phyloP scores from a whole-genome alignment of 2,888 invertebrate genomes.

The Synanthedon tipuliformis region DNA sequence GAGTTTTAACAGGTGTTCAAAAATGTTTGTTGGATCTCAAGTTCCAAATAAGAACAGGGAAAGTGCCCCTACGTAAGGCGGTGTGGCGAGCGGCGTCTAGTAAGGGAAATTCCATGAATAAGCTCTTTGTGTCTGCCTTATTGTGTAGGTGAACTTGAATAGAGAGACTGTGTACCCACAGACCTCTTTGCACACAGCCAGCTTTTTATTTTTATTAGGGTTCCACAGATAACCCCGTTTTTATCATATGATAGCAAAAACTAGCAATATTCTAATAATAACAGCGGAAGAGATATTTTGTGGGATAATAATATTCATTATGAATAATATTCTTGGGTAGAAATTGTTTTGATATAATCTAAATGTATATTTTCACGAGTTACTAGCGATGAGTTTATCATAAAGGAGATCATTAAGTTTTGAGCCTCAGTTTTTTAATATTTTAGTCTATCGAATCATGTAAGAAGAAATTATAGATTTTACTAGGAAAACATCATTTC shows the following conservation, averaged over 20 bases:
- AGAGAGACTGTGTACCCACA: slow-evolving; percentile 13
- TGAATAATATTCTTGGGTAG: no score
- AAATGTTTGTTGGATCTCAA: no score
- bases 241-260: slow-evolving; percentile 4
- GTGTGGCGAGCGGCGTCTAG: slow-evolving; percentile 10
- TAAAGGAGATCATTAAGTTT: no score
- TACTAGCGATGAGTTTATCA: no score
- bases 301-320: background rate
- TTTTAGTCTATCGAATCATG: no score
- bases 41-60: background rate
- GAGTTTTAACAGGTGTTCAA: no score
- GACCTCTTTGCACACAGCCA: slow-evolving; percentile 23
- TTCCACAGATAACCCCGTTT: slow-evolving; percentile 8
- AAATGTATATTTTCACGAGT: no score
- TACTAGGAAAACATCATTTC: no score
- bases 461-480: no score
- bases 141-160: slow-evolving; percentile 28
- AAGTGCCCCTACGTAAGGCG: slow-evolving; percentile 8
- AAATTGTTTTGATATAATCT: no score
- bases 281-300: background rate
- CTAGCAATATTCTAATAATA: slow-evolving; percentile 6
- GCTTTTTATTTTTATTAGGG: slow-evolving; percentile 18
- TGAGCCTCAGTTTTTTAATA: no score
- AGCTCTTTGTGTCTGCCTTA: slow-evolving; percentile 29
- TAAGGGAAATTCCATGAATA: slow-evolving; percentile 31